phyloP scores from a whole-genome alignment of 2,888 invertebrate species.

The Cephus rjabovi region DNA sequence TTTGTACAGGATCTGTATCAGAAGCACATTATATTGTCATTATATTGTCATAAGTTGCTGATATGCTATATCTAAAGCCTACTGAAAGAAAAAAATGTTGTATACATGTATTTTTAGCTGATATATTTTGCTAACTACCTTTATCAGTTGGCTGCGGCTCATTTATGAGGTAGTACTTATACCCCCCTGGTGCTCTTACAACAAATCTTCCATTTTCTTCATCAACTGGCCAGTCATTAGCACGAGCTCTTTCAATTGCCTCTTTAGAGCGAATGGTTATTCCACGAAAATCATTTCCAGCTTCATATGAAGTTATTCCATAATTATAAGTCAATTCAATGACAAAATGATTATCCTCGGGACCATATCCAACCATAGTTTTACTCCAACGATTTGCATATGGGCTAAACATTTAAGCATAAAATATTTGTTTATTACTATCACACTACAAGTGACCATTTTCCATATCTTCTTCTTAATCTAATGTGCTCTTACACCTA shows the following conservation, averaged over 20 bases:
- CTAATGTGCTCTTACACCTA: not conserved
- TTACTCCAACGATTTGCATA: constrained; percentile 99
- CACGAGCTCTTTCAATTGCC: constrained; percentile 78
- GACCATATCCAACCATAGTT: constrained; percentile 98
- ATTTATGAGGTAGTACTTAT: constrained; percentile 84
- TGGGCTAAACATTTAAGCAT: constrained; percentile 73
- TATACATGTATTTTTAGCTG: not conserved
- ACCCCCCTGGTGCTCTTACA: constrained; percentile 91
- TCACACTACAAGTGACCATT: not conserved
- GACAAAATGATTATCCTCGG: constrained; percentile 94
- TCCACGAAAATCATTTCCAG: constrained; percentile 92
- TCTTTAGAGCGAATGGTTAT: constrained; percentile 86
- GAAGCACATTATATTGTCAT: constrained; percentile 17
- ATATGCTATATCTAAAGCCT: not conserved
- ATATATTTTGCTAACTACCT: constrained; percentile 67
- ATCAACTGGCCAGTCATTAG: constrained; percentile 78
- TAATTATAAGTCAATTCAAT: constrained; percentile 98
- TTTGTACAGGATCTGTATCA: constrained; percentile 80
- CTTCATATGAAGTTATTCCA: constrained; percentile 86
- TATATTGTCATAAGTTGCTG: not conserved
- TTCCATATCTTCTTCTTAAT: not conserved
- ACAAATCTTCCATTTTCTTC: constrained; percentile 74
- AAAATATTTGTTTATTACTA: not conserved
- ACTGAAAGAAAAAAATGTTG: constrained; percentile 13
- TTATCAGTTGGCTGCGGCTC: constrained; percentile 75